Percentiles rank a stretch among this genome's conserved stretches.
These are phyloP conservation scores for Musca domestica DNA, from an alignment of 1,140 invertebrate genomes.

Conservation along the genomic window DNA sequence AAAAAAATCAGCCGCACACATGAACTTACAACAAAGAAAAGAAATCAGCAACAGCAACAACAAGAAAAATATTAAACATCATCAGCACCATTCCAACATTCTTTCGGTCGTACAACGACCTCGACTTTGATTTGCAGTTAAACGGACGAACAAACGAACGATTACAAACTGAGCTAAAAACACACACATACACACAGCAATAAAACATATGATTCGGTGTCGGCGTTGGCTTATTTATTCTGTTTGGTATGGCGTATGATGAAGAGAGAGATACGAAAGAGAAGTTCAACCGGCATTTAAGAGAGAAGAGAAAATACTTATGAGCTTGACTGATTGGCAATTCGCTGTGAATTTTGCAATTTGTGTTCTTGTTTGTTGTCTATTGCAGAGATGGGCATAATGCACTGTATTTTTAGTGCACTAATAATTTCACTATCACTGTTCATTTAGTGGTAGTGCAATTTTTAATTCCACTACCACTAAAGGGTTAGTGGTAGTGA, in stretches of 20 bases:
- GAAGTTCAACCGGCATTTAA: not conserved
- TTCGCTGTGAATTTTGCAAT: no score
- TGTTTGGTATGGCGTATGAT: not conserved
- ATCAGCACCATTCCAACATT: conserved; percentile 39
- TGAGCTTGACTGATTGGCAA: not conserved
- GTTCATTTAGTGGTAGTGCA: no score
- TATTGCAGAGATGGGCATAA: no score
- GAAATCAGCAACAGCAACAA: not conserved
- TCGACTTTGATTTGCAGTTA: conserved; percentile 54
- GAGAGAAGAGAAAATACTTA: conserved; percentile 5
- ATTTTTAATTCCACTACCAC: no score
- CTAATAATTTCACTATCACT: no score
- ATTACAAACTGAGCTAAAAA: conserved; percentile 29
- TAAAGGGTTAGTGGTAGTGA: no score
- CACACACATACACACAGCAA: not conserved
- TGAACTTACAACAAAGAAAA: conserved; percentile 7
- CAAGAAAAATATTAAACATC: conserved; percentile 19
- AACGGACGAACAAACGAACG: conserved; percentile 23
- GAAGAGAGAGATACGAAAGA: not conserved
- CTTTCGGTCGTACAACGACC: conserved; percentile 54
- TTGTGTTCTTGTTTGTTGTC: no score
- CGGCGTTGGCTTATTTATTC: no score
- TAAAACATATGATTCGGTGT: no score
- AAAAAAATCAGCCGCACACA: not conserved
- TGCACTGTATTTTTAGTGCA: no score